Evolutionary conservation across 2,113 vertebrate species (phyloP), one percentile per base, ranked within the genome.

Genomic region (Guaruba guarouba): DNA sequence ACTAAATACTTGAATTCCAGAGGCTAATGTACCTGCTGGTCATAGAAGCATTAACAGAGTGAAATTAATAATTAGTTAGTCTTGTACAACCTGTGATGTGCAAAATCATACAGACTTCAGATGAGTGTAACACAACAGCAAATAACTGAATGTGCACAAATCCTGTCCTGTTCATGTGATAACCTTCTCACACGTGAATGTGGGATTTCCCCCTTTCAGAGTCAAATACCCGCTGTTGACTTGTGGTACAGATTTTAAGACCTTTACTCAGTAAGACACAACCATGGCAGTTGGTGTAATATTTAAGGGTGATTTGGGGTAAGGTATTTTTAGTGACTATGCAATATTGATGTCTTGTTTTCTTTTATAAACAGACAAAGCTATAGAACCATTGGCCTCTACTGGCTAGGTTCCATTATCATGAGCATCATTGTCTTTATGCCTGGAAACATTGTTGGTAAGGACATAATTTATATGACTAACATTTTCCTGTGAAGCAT

Each of bases 361-460:
- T 90, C 79, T 97, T 88, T 76, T 87, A 87, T 82, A 93, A 97
- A 69, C 96, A 99, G 99, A 97, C 98, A 99, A 94, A 99, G 97
- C 97, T 99, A 99, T 78, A 97, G 99, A 96, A 98, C 97, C 27
- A 98, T 99, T 92, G 99, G 99, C 78, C 98, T 99, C 24, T 99
- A 99, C 92, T 99, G 99, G 99, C 97, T 99, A 17, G 99, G 99
- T 81, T 99, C 99, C 71, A 98, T 99, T 96, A 90, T 99, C 87
- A 99, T 99, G 98, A 98, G 98, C 92, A 96, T 98, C 86, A 97
- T 99, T 82, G 99, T 99, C 92, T 99, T 99, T 98, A 98, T 99
- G 97, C 98, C 98, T 93, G 99, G 99, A 97, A 99, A 98, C 96
- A 98, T 99, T 97, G 98, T 99, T 64, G 99, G 99, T 99, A 98